phyloP scores from a whole-genome alignment of 2,888 invertebrate species.

The Aricia artaxerxes region DNA sequence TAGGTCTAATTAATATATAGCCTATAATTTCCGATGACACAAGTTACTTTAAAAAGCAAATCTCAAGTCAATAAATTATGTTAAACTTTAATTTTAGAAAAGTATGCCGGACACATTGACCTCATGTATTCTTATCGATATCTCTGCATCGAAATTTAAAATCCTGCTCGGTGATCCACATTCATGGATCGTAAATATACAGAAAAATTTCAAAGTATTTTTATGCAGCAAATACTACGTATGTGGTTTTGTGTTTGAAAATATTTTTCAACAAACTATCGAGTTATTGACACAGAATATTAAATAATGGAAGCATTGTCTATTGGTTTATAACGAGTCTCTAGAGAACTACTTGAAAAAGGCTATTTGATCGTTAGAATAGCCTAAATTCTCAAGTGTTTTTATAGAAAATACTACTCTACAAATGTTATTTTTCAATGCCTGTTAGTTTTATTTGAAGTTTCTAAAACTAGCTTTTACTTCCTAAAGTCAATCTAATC shows the following conservation, averaged over 20 bases:
- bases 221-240: background rate
- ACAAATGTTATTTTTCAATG: background rate
- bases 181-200: background rate
- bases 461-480: background rate
- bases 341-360: background rate
- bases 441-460: background rate
- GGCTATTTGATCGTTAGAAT: background rate
- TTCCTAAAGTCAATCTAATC: background rate
- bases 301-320: background rate
- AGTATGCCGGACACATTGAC: no score
- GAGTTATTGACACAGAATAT: slow-evolving; percentile 3
- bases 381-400: background rate
- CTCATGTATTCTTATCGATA: background rate
- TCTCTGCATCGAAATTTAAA: background rate
- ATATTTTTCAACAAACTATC: background rate
- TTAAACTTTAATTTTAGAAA: no score
- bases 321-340: background rate
- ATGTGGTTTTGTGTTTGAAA: background rate
- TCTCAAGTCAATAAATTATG: no score
- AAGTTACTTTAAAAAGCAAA: no score
- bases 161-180: background rate
- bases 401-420: background rate
- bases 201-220: slow-evolving; percentile 3
- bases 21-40: no score
- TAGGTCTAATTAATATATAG: no score